phyloP scores from a whole-genome alignment of 2,797 vertebrate genomes.

The Gephyroberyx darwinii region DNA sequence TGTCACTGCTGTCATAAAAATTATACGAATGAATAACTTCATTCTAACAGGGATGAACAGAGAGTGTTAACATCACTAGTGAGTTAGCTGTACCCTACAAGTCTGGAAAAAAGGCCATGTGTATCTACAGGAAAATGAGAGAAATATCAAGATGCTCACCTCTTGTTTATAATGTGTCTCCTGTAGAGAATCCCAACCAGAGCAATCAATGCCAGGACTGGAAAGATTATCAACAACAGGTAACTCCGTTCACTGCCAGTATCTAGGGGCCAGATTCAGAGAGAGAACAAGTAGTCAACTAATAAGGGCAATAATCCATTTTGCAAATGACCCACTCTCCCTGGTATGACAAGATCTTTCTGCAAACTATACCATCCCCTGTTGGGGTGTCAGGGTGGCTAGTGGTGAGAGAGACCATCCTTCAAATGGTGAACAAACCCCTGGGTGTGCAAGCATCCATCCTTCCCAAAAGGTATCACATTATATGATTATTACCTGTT shows the following conservation, averaged over 20 bases:
- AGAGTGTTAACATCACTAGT: slow-evolving; percentile 10
- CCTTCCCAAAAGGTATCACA: not conserved
- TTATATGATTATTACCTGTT: slow-evolving; percentile 33
- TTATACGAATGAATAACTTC: too few species aligned
- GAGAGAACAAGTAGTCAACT: slow-evolving; percentile 5
- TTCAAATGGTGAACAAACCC: too few species aligned
- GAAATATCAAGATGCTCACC: slow-evolving; percentile 57
- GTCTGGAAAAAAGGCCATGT: not conserved
- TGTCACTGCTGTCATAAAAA: too few species aligned
- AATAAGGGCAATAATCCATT: too few species aligned
- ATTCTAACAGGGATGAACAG: slow-evolving; percentile 2
- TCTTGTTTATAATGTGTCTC: slow-evolving; percentile 53
- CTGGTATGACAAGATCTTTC: too few species aligned
- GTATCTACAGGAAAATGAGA: not conserved
- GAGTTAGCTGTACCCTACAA: not conserved
- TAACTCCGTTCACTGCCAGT: not conserved
- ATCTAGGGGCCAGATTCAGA: slow-evolving; percentile 44
- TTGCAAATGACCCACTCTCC: too few species aligned
- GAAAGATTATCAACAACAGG: slow-evolving; percentile 46
- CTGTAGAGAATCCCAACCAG: slow-evolving; percentile 56
- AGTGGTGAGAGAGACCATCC: too few species aligned
- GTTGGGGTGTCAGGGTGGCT: too few species aligned
- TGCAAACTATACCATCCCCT: too few species aligned
- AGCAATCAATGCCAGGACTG: slow-evolving; percentile 53
- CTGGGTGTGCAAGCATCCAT: too few species aligned